Conservation (phyloP, 2,797 vertebrate species). For the Oreochromis mossambicus region DNA sequence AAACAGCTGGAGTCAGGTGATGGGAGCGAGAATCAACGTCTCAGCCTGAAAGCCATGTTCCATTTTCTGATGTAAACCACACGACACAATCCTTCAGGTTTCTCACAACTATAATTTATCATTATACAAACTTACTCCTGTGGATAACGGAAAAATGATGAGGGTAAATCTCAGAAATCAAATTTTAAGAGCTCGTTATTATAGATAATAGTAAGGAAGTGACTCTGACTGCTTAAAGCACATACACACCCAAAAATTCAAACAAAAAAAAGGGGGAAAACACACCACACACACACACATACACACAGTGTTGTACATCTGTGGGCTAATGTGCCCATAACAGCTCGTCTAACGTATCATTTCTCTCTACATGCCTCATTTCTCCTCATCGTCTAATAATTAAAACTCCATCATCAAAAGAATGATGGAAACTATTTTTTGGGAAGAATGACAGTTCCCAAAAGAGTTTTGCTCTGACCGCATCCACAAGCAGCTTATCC, state of each 20-base stretch:
- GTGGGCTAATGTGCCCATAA: conserved; percentile 14
- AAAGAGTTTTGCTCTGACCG: conserved; percentile 42
- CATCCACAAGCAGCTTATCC: conserved; percentile 52
- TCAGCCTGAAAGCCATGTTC: not conserved
- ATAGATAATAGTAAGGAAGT: not conserved
- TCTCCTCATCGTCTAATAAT: conserved; percentile 40
- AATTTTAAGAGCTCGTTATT: not conserved
- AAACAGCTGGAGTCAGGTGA: not conserved
- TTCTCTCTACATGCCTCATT: conserved; percentile 49
- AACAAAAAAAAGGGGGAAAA: not conserved
- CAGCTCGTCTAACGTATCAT: conserved; percentile 5
- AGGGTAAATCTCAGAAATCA: not conserved
- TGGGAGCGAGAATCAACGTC: not conserved
- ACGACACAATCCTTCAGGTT: not conserved
- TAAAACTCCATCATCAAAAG: conserved; percentile 54
- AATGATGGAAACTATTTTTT: conserved; percentile 33
- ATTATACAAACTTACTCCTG: not conserved
- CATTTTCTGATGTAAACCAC: not conserved
- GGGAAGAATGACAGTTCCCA: conserved; percentile 40
- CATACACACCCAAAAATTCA: not conserved
- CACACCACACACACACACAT: not conserved
- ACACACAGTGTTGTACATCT: conserved; percentile 3
- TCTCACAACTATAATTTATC: not conserved
- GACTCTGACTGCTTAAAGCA: not conserved
- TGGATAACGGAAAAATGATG: not conserved